Evolutionary conservation across 37 sponge, comb jelly and placozoan genomes (phyloP).

Genomic region (Eunapius fragilis): DNA sequence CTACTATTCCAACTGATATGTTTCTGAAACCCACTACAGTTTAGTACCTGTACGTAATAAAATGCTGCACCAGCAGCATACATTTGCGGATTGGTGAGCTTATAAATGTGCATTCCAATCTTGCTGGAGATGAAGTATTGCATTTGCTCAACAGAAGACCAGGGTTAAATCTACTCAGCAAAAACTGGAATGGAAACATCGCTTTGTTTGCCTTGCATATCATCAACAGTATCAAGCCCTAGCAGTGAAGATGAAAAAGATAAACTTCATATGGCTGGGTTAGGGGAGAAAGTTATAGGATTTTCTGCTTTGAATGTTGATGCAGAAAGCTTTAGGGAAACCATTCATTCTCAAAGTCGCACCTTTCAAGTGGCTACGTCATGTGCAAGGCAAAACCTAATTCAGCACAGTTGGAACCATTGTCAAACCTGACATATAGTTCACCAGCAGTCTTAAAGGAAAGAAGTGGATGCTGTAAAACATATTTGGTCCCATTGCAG

Average conservation of each 20-base stretch:
- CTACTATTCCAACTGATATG: no score
- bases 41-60: no score
- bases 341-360: no score
- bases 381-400: no score
- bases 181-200: constrained; percentile 40
- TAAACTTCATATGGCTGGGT: constrained; percentile 42
- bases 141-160: no score
- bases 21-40: no score
- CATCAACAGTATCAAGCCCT: constrained; percentile 35
- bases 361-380: no score
- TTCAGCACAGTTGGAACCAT: constrained; percentile 25
- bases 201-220: constrained; percentile 50
- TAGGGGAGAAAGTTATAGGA: constrained; percentile 56
- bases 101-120: no score
- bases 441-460: constrained; percentile 42
- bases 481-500: constrained; percentile 58
- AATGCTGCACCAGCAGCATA: no score
- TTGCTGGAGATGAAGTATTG: no score
- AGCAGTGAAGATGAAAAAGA: constrained; percentile 46
- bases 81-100: no score
- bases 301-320: constrained; percentile 10
- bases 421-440: constrained; percentile 4
- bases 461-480: constrained; percentile 32
- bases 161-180: no score
- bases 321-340: constrained; percentile 26